Conservation (phyloP, 1,140 invertebrate species). For the Brachionus koreanus region DNA sequence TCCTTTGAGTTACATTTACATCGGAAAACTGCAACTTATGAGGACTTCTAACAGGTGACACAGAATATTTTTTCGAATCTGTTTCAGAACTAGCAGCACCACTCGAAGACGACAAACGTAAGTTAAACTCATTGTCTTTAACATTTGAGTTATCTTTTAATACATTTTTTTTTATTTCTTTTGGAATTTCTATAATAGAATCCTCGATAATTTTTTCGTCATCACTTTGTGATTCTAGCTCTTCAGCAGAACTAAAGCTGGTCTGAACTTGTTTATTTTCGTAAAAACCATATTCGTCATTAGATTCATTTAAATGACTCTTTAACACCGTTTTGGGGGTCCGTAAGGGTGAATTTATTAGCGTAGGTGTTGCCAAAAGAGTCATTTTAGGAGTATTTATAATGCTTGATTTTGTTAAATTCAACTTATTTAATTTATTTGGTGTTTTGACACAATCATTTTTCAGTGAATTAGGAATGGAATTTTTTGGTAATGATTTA, state of each 20-base stretch:
- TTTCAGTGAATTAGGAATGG: neutral
- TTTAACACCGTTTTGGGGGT: neutral
- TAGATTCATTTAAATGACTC: neutral
- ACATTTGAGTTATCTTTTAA: neutral
- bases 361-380: neutral
- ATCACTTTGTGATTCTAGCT: neutral
- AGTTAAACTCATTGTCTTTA: neutral
- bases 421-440: neutral
- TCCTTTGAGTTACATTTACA: constrained; percentile 8
- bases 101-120: constrained; percentile 1
- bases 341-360: neutral
- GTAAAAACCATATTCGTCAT: constrained; percentile 2
- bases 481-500: neutral
- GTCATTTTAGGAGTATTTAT: neutral
- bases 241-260: neutral
- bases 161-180: neutral
- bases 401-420: neutral
- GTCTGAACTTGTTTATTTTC: neutral
- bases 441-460: neutral
- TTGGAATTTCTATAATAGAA: neutral
- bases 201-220: neutral
- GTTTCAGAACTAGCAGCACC: neutral
- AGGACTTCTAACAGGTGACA: neutral
- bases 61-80: neutral
- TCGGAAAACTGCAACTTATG: neutral